phyloP scores from a whole-genome alignment of 2,797 vertebrate species.

The Podarcis lilfordi region DNA sequence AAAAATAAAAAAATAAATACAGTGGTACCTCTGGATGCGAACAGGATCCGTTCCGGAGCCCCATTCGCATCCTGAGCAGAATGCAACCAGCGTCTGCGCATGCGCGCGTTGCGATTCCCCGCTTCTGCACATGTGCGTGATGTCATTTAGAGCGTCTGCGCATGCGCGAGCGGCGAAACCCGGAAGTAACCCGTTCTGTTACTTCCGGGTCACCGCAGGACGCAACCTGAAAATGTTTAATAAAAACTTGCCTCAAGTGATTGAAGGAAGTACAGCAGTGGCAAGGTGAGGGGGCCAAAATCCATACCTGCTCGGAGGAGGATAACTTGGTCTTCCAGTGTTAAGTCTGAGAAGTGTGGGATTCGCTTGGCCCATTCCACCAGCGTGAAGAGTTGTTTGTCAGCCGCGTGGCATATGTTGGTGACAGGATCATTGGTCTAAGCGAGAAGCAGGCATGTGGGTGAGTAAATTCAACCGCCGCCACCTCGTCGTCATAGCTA shows the following conservation, averaged over 20 bases:
- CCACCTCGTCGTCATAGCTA: neutral
- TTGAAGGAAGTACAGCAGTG: neutral
- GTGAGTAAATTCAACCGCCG: neutral
- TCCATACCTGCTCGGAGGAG: slow-evolving; percentile 90
- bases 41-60: too few relatives aligned
- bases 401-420: slow-evolving; percentile 96
- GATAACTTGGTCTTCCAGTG: slow-evolving; percentile 95
- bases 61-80: too few relatives aligned
- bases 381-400: slow-evolving; percentile 96
- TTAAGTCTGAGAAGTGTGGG: slow-evolving; percentile 93
- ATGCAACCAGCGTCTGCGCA: too few relatives aligned
- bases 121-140: too few relatives aligned
- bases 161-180: too few relatives aligned
- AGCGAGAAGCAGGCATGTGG: neutral
- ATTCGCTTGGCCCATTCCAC: slow-evolving; percentile 98
- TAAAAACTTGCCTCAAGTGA: neutral
- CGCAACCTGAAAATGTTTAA: too few relatives aligned
- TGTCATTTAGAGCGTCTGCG: too few relatives aligned
- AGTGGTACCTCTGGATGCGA: too few relatives aligned
- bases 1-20: too few relatives aligned
- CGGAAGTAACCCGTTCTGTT: too few relatives aligned
- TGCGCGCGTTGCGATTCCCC: too few relatives aligned
- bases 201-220: too few relatives aligned
- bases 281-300: neutral
- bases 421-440: slow-evolving; percentile 96